Percentiles rank a stretch among this genome's conserved stretches.
Conservation (phyloP, 2,888 invertebrate species). For the Euzetes globulus region DNA sequence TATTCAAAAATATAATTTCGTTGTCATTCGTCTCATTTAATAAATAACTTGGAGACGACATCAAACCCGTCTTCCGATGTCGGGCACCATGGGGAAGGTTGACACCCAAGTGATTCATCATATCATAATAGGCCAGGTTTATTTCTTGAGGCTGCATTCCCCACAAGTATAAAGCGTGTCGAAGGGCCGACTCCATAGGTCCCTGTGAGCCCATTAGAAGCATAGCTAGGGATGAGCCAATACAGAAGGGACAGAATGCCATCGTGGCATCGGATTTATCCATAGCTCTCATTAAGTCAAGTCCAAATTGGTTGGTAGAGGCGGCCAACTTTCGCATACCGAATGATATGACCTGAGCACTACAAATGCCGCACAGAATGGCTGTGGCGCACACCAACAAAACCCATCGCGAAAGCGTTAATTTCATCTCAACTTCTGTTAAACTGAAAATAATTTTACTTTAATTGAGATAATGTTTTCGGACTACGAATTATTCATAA, state of each 20-base stretch:
- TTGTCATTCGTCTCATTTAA: conserved; percentile 19
- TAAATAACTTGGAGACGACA: neutral
- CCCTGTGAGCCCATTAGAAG: conserved; percentile 41
- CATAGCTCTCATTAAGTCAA: conserved; percentile 42
- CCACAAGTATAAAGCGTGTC: conserved; percentile 42
- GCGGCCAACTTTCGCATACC: conserved; percentile 42
- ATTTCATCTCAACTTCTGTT: neutral
- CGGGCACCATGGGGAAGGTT: conserved; percentile 37
- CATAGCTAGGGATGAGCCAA: conserved; percentile 42
- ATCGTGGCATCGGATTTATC: conserved; percentile 38
- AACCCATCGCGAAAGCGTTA: conserved; percentile 15
- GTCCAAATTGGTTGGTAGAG: conserved; percentile 43
- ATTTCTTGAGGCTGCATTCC: conserved; percentile 42
- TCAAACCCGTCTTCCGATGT: conserved; percentile 12
- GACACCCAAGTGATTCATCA: conserved; percentile 41
- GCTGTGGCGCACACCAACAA: conserved; percentile 11
- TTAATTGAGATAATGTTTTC: neutral
- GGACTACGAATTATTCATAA: neutral
- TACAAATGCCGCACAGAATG: neutral
- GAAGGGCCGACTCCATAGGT: conserved; percentile 38
- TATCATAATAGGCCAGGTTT: conserved; percentile 42
- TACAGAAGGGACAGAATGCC: conserved; percentile 42
- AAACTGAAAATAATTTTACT: conserved; percentile 1
- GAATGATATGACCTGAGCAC: conserved; percentile 40
- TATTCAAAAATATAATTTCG: conserved; percentile 39